A percentile compares a stretch with the other conserved stretches of the same genome.
Evolutionary conservation across 1,140 invertebrate species (phyloP).

Genomic region (Brachionus manjavacas): DNA sequence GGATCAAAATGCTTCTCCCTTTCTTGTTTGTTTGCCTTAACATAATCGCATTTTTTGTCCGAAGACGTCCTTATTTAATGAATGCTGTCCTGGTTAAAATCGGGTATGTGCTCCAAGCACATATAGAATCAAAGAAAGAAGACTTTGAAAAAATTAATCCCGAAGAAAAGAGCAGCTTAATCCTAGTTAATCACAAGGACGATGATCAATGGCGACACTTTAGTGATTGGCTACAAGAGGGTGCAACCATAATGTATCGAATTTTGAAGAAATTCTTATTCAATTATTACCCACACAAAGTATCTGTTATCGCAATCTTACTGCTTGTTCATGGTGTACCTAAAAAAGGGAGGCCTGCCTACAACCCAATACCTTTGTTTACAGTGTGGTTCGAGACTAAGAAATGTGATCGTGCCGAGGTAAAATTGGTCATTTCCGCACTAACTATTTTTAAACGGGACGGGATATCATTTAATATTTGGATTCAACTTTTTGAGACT

Average conservation of each 20-base stretch:
- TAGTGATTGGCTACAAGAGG: not conserved
- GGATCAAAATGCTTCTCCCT: not conserved
- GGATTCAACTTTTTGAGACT: not conserved
- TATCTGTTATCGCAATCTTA: not conserved
- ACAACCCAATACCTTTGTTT: too few relatives aligned
- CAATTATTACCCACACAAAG: not conserved
- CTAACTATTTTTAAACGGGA: too few relatives aligned
- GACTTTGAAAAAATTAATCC: not conserved
- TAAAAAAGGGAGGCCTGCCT: too few relatives aligned
- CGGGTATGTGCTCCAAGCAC: not conserved
- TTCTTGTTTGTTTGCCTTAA: not conserved
- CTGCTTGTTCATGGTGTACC: not conserved
- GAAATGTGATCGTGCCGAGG: too few relatives aligned
- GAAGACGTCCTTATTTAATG: not conserved
- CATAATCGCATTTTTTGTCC: not conserved
- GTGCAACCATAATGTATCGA: not conserved
- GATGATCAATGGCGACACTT: not conserved
- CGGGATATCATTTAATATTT: not conserved
- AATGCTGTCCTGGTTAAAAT: not conserved
- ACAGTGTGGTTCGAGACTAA: too few relatives aligned
- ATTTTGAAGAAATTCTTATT: not conserved
- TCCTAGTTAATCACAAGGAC: conserved; percentile 1
- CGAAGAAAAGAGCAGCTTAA: not conserved
- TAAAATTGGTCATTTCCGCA: too few relatives aligned
- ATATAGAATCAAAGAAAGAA: not conserved